These are phyloP conservation scores for Neoaliturus tenellus DNA, from an alignment of 2,888 invertebrate species.

Conservation along the genomic window DNA sequence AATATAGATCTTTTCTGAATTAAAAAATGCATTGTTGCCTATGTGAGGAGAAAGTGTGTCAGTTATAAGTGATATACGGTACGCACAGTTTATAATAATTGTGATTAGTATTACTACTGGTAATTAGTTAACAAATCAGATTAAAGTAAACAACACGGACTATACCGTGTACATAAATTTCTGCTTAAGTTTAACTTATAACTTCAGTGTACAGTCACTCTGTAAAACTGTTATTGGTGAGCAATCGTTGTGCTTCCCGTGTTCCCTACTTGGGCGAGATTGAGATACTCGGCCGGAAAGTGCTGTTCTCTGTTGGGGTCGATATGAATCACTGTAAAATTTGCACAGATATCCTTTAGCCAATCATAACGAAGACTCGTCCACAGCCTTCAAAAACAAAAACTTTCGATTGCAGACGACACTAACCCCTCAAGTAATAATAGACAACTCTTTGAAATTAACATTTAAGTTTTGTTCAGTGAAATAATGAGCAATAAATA, in stretches of 20 bases:
- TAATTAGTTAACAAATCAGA: too few relatives aligned
- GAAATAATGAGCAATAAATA: constrained; percentile 39
- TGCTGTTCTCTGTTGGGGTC: constrained; percentile 44
- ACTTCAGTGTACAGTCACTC: too few relatives aligned
- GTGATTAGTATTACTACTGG: too few relatives aligned
- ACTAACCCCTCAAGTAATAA: constrained; percentile 51
- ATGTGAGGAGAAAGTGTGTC: too few relatives aligned
- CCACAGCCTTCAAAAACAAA: constrained; percentile 53
- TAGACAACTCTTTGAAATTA: constrained; percentile 29
- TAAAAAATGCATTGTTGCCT: too few relatives aligned
- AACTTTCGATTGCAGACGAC: constrained; percentile 55
- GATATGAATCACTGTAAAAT: constrained; percentile 41
- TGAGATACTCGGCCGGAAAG: not conserved
- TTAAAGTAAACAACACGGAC: too few relatives aligned
- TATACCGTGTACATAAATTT: too few relatives aligned
- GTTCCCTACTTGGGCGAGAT: not conserved
- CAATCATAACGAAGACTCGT: constrained; percentile 43
- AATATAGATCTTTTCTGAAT: too few relatives aligned
- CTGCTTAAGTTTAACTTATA: too few relatives aligned
- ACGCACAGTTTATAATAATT: too few relatives aligned
- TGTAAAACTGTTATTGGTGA: too few relatives aligned
- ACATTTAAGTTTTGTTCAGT: constrained; percentile 43
- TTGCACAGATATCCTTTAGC: constrained; percentile 37
- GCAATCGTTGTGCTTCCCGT: not conserved
- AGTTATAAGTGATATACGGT: too few relatives aligned